Base-by-base conservation (phyloP, 35 echinoderm and acorn worm species). In the Apostichopus californicus region DNA sequence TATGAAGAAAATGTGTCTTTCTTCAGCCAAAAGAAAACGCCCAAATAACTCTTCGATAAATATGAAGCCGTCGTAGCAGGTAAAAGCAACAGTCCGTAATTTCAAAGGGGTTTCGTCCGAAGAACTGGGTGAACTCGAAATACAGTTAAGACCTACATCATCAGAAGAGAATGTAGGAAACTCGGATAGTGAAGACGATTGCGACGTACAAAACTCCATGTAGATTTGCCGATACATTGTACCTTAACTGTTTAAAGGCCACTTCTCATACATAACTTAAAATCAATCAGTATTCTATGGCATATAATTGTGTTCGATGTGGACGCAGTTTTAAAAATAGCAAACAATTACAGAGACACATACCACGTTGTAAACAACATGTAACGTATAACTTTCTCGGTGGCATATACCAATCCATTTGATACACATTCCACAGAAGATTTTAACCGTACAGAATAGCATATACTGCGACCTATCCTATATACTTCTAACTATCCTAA, bases 211-310 rank as follows among this genome's bases (percentile, higher is more conserved):
- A 83, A n/a, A 12, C 7, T 11, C 14, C 66, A 17, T 73, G 87
- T 60, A 54, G 78, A 58, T 91, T 75, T 77, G 9, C 56, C 4
- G 46, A 17, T 25, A 83, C 55, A 53, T 71, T 94, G 78, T 90
- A 90, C 54, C 5, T 94, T 8, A 94, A 94, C 34, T 68, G 61
- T 55, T 72, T 53, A 78, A 90, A 17, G 73, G 55, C 6, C 93
- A 94, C 46, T 90, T 94, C 73, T 90, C 86, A 18, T 94, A 82
- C 88, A 94, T 94, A 52, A 90, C 15, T 6, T 6, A 80, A 94
- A 56, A 23, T 81, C 3, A 53, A 70, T 8, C 57, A 73, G 53
- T 94, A 94, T 86, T 11, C 87, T 46, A 28, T 86, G 9, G 66
- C 88, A 3, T 94, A 75, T 78, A 61, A 25, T 6, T 94, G 93